A percentile compares a stretch with the other conserved stretches of the same genome.
phyloP scores from a whole-genome alignment of 2,797 vertebrate genomes.

The Poeciliopsis infans region DNA sequence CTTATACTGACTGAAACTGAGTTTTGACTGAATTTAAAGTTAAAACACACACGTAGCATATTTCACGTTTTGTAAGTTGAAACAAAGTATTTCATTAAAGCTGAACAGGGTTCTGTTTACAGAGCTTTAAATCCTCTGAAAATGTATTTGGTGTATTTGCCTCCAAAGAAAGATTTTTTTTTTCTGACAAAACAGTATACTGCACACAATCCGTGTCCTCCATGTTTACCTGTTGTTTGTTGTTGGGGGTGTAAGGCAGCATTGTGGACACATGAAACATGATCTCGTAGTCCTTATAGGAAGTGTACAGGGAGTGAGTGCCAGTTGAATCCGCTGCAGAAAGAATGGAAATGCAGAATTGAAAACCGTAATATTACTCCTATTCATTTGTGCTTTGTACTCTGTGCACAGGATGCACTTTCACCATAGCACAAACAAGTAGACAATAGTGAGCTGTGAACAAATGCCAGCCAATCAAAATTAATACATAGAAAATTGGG shows the following conservation, averaged over 20 bases:
- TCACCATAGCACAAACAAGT: constrained; percentile 34
- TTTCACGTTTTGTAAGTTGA: constrained; percentile 3
- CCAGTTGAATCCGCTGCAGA: constrained; percentile 95
- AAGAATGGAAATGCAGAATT: constrained; percentile 42
- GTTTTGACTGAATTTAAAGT: constrained; percentile 15
- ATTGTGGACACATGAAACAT: constrained; percentile 99
- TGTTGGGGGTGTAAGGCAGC: constrained; percentile 97
- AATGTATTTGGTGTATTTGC: constrained; percentile 4
- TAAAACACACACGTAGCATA: neutral
- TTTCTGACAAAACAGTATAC: constrained; percentile 11
- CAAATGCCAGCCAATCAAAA: constrained; percentile 42
- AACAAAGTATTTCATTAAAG: constrained; percentile 3
- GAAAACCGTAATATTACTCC: constrained; percentile 26
- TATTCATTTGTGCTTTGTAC: constrained; percentile 40
- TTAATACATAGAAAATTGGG: neutral
- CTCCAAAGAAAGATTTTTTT: constrained; percentile 23
- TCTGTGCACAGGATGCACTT: constrained; percentile 46
- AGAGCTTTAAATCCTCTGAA: neutral
- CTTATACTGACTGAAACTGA: neutral
- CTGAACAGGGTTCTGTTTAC: constrained; percentile 14
- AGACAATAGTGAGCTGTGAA: constrained; percentile 47
- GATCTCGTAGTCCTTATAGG: constrained; percentile 97
- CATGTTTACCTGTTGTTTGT: constrained; percentile 93
- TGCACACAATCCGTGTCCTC: constrained; percentile 9
- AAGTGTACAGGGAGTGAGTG: constrained; percentile 94